Evolutionary conservation across 2,113 vertebrate species (phyloP).

Genomic region (Triplophysa siluroides): DNA sequence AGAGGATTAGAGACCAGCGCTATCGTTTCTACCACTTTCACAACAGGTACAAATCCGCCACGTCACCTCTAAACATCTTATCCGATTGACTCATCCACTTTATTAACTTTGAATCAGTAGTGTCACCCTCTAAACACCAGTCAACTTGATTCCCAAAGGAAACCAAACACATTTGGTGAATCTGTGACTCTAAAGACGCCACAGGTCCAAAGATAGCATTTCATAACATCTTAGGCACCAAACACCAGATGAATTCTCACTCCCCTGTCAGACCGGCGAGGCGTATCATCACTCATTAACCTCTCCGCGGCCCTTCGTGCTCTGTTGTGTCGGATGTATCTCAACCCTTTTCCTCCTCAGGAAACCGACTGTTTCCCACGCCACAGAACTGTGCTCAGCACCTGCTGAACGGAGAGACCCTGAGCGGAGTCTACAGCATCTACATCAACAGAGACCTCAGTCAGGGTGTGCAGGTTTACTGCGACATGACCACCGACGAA

Average conservation of each 20-base stretch:
- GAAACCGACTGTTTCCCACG: slow-evolving; percentile 87
- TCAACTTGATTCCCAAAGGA: not conserved
- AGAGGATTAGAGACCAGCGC: slow-evolving; percentile 80
- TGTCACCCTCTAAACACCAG: not conserved
- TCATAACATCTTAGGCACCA: not conserved
- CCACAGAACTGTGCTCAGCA: slow-evolving; percentile 97
- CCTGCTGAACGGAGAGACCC: slow-evolving; percentile 87
- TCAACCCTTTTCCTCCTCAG: slow-evolving; percentile 66
- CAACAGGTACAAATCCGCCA: slow-evolving; percentile 78
- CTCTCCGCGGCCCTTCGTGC: slow-evolving; percentile 3
- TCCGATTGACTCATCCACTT: not conserved
- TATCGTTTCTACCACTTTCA: slow-evolving; percentile 82
- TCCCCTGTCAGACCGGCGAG: not conserved
- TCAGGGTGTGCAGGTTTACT: slow-evolving; percentile 91
- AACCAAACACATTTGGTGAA: not conserved
- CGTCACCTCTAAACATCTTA: not conserved
- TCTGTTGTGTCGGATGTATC: slow-evolving; percentile 7
- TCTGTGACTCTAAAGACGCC: not conserved
- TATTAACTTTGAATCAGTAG: slow-evolving; percentile 1
- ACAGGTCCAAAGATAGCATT: slow-evolving; percentile 5
- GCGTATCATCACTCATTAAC: slow-evolving; percentile 16
- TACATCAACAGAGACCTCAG: slow-evolving; percentile 88
- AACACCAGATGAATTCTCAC: not conserved
- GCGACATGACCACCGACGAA: slow-evolving; percentile 92
- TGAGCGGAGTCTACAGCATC: slow-evolving; percentile 90